Conservation (phyloP, 2,797 vertebrate genomes). For the Tympanoctomys barrerae region DNA sequence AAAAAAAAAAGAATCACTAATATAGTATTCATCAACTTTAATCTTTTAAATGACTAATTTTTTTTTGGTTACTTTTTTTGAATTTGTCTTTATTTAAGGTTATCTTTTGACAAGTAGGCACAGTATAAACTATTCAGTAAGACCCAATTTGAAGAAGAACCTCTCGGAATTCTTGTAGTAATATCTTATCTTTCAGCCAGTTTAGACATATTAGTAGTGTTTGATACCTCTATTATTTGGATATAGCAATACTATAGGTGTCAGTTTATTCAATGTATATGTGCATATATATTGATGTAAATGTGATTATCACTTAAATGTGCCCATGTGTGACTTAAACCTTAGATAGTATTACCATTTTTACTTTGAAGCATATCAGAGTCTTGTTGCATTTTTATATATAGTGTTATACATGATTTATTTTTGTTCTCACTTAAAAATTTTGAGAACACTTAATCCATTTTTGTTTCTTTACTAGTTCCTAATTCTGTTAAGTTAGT, state of each 20-base stretch:
- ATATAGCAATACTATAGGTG: not conserved
- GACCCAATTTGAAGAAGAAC: conserved; percentile 43
- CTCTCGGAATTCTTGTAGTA: conserved; percentile 44
- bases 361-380: conserved; percentile 53
- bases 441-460: not conserved
- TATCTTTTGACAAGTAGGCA: conserved; percentile 48
- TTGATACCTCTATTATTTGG: conserved; percentile 39
- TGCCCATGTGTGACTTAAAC: conserved; percentile 20
- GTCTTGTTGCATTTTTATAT: conserved; percentile 22
- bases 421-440: conserved; percentile 4
- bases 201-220: conserved; percentile 54
- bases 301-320: conserved; percentile 47
- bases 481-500: conserved; percentile 47
- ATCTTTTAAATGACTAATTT: conserved; percentile 50
- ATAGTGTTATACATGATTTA: conserved; percentile 55
- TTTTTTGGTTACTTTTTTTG: conserved; percentile 9
- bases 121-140: conserved; percentile 42
- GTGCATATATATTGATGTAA: conserved; percentile 50
- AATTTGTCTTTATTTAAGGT: conserved; percentile 41
- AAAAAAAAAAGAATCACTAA: not conserved
- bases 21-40: conserved; percentile 40
- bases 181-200: conserved; percentile 21
- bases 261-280: conserved; percentile 23
- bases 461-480: conserved; percentile 54
- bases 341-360: conserved; percentile 46